Percentiles rank a stretch among this genome's conserved stretches.
Evolutionary conservation across 2,888 invertebrate species (phyloP).

Genomic region (Machimus atricapillus): DNA sequence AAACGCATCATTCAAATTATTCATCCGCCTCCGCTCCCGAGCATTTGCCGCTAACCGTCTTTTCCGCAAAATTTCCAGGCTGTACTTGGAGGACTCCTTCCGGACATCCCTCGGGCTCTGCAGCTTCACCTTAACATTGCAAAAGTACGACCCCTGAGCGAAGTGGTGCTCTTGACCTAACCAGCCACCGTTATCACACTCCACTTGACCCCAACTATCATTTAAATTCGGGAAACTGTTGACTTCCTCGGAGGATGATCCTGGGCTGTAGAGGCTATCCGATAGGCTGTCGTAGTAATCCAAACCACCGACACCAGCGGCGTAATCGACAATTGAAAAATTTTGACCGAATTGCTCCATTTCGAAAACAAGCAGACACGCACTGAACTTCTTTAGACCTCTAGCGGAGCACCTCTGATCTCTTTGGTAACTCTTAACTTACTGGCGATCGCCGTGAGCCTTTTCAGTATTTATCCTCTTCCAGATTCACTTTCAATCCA

Average conservation of each 20-base stretch:
- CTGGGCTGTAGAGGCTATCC: not conserved
- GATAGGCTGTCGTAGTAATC: not conserved
- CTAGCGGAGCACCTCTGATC: not conserved
- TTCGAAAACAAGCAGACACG: not conserved
- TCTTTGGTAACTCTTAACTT: not conserved
- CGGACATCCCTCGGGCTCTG: not conserved
- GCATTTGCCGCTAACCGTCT: slow-evolving; percentile 77
- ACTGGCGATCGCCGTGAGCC: not conserved
- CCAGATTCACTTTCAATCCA: not conserved
- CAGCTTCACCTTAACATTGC: not conserved
- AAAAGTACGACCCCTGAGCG: not conserved
- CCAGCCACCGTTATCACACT: not conserved
- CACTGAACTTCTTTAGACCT: not conserved
- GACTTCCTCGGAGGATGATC: not conserved
- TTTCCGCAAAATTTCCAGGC: not conserved
- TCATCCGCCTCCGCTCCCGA: slow-evolving; percentile 76
- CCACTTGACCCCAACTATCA: not conserved
- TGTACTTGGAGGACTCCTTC: not conserved
- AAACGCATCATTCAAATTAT: slow-evolving; percentile 77
- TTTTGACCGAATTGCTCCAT: not conserved
- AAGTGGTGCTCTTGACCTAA: not conserved
- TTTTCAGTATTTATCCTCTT: not conserved
- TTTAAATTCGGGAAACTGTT: not conserved
- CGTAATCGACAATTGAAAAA: not conserved
- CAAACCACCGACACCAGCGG: not conserved